These are phyloP conservation scores for Catostomus latipinnis DNA, from an alignment of 2,797 vertebrate genomes.

Conservation along the genomic window DNA sequence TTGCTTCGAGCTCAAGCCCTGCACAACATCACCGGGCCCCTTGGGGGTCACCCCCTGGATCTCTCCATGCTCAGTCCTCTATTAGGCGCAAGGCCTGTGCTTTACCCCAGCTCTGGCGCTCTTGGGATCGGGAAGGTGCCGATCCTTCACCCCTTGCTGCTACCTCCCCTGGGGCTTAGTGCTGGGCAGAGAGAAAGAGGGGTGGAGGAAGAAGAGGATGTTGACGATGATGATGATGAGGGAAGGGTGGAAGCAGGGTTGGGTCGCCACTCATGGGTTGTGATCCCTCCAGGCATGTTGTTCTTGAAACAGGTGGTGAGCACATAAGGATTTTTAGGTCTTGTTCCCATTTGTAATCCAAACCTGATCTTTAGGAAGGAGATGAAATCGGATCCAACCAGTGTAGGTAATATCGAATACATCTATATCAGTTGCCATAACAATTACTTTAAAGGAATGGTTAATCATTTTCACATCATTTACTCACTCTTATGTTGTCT, in stretches of 20 bases:
- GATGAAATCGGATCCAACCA: not conserved
- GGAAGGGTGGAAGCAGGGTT: conserved; percentile 80
- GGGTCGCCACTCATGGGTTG: conserved; percentile 86
- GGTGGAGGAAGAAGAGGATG: conserved; percentile 70
- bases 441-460: not conserved
- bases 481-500: no score
- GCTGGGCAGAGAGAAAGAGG: conserved; percentile 70
- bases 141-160: conserved; percentile 83
- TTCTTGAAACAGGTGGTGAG: conserved; percentile 88
- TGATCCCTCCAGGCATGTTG: conserved; percentile 86
- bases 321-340: conserved; percentile 75
- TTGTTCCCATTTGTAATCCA: not conserved
- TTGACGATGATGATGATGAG: conserved; percentile 70
- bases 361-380: not conserved
- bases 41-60: conserved; percentile 82
- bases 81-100: conserved; percentile 51
- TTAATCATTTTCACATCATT: no score
- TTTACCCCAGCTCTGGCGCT: conserved; percentile 72
- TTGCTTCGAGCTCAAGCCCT: conserved; percentile 79
- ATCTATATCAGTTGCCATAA: not conserved
- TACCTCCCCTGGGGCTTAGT: conserved; percentile 82
- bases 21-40: conserved; percentile 70
- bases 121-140: conserved; percentile 81
- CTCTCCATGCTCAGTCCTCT: conserved; percentile 81
- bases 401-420: not conserved